phyloP scores from a whole-genome alignment of 2,888 invertebrate genomes.

The Epirrita christyi region DNA sequence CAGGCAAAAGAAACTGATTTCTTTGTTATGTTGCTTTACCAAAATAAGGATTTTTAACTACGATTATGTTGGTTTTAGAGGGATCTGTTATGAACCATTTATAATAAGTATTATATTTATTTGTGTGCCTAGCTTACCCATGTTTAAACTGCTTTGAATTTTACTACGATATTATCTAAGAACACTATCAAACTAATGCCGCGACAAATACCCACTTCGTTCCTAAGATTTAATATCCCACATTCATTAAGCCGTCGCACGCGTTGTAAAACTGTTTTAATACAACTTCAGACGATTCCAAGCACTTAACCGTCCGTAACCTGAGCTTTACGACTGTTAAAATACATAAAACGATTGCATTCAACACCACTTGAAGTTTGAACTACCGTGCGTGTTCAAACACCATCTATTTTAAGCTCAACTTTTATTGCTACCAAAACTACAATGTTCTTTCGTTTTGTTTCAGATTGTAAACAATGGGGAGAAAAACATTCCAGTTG shows the following conservation, averaged over 20 bases:
- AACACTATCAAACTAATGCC: conserved; percentile 17
- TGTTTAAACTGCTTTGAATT: not conserved
- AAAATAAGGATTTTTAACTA: not conserved
- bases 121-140: not conserved
- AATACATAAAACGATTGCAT: conserved; percentile 59
- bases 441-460: conserved; percentile 51
- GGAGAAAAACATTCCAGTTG: conserved; percentile 51
- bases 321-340: conserved; percentile 56
- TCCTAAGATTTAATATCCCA: conserved; percentile 24
- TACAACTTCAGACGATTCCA: conserved; percentile 41
- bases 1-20: not conserved
- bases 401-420: conserved; percentile 50
- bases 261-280: conserved; percentile 38
- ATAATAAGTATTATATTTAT: too few species aligned
- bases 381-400: conserved; percentile 51
- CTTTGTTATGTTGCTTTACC: not conserved
- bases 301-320: conserved; percentile 43
- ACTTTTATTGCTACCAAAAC: conserved; percentile 35
- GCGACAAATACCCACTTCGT: conserved; percentile 23
- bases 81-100: not conserved
- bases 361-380: conserved; percentile 51
- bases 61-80: not conserved
- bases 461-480: conserved; percentile 74
- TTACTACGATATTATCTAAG: conserved; percentile 12
- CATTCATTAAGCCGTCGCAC: conserved; percentile 35